Base-by-base conservation (phyloP, 2,888 invertebrate genomes). In the Pyrrhia umbra region DNA sequence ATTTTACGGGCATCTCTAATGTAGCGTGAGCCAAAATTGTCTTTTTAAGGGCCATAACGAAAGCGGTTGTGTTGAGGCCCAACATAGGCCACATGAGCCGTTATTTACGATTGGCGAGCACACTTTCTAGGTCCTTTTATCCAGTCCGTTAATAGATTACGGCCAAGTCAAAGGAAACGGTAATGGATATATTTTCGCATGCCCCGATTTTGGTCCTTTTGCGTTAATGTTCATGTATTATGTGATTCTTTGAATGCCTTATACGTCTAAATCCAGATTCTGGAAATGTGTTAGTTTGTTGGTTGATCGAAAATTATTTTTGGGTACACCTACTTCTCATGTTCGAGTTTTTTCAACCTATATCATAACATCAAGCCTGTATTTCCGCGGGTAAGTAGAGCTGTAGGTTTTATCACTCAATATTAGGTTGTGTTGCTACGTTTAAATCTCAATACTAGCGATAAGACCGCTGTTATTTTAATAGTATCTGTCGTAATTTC, bases 1-100 rank as follows among this genome's bases (percentile, higher is more conserved):
- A 79, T 80, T 77, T 77, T 73, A 75, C 51, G 70, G 55, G 39
- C 34, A 65, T 83, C 80, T 75, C 75, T 81, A 86, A 86, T 85
- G 85, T 85, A 82, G 82, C 85, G 83, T 84, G 77, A 84, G 78
- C 70, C 79, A 80, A 86, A 85, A 86, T 83, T 83, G 83, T 85
- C 81, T 82, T 84, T 83, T 82, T 67, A 86, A 79, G 81, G 81
- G 82, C 71, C 71, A 73, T 83, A 83, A 83, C 80, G 75, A 80
- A 76, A 76, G 79, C 70, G 75, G 71, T 63, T 73, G 68, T 42
- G 65, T 68, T 68, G 79, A 64, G 68, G 69, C 73, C 71, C 63
- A 67, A 77, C 62, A 77, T 75, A 73, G 72, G 76, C 75, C 74
- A 76, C 79, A 79, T 79, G 81, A 83, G 79, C 78, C 81, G 63